Base-by-base conservation (phyloP, 1,140 invertebrate species). In the Zeugodacus cucurbitae region DNA sequence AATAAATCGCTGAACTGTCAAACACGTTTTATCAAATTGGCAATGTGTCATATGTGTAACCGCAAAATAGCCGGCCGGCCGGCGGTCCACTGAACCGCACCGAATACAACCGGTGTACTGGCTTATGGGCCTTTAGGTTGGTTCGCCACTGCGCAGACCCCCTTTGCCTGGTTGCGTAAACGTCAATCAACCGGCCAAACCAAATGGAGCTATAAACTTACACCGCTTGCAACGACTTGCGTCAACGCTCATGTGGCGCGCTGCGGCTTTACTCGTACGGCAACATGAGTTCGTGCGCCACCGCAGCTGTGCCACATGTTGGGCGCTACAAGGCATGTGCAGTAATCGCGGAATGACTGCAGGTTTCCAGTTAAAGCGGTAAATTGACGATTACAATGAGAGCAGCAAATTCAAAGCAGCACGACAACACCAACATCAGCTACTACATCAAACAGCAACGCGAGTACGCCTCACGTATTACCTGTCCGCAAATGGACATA, bases 1-100 rank as follows among this genome's bases (percentile, higher is more conserved):
- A 82, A 82, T 82, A 82, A 82, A 82, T 82, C 26, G 74, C 74
- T n/a, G 26, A 48, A 82, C 74, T 82, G 74, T 82, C 74, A 82
- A 82, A 82, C 74, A 82, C 44, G 74, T 82, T 82, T 82, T 82
- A n/a, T 82, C 74, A 82, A 82, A 54, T 26, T 48, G 74, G 26
- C 41, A 82, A 48, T 82, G 74, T 37, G 67, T 20, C 32, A 32
- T 74, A 20, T 22, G 32, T 41, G 34, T 32, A 14, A 34, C 32
- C 67, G 17, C 67, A 41, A 29, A 82, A 41, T 82, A 48, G 74
- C 41, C 74, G 74, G 74, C 74, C 74, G 74, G 74, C 41, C 74
- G 37, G 37, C 74, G n/a, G 41, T 41, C 74, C n/a, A 82, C 74
- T 82, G 74, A 48, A 82, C 74, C 41, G 41, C 20, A 26, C 11